A percentile compares a stretch with the other conserved stretches of the same genome.
Evolutionary conservation across 2,113 vertebrate species (phyloP).

Genomic region (Climacteris rufus): DNA sequence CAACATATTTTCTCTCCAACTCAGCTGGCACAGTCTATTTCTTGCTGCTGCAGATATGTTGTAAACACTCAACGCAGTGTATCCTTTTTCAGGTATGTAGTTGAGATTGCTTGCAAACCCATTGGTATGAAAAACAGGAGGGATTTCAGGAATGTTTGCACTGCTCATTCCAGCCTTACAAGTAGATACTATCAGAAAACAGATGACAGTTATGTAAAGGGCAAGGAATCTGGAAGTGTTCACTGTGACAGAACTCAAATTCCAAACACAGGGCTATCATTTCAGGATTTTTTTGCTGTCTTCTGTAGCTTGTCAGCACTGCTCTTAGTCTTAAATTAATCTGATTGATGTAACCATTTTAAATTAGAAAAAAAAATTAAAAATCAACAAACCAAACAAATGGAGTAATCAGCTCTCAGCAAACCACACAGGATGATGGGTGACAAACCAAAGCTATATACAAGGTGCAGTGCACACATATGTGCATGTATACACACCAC

Average conservation of each 20-base stretch:
- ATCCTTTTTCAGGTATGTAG: background rate
- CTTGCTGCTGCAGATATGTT: background rate
- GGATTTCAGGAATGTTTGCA: slow-evolving; percentile 39
- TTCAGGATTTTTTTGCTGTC: background rate
- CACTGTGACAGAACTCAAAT: background rate
- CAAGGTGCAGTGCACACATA: background rate
- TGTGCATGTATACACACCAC: background rate
- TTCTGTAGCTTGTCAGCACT: background rate
- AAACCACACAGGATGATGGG: background rate
- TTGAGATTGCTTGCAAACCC: background rate
- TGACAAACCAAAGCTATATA: background rate
- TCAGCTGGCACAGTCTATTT: background rate
- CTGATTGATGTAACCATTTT: background rate
- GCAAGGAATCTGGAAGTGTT: slow-evolving; percentile 3
- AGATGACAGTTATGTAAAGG: slow-evolving; percentile 23
- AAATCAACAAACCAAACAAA: background rate
- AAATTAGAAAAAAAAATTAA: background rate
- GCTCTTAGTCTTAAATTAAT: background rate
- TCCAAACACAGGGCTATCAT: background rate
- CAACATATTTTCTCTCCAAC: background rate
- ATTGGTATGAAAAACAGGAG: background rate
- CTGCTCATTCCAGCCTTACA: slow-evolving; percentile 29
- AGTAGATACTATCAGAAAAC: slow-evolving; percentile 40
- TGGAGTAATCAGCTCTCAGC: background rate
- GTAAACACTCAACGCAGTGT: background rate